Evolutionary conservation across 2,888 invertebrate species (phyloP).

Genomic region (Sesamia inferens): DNA sequence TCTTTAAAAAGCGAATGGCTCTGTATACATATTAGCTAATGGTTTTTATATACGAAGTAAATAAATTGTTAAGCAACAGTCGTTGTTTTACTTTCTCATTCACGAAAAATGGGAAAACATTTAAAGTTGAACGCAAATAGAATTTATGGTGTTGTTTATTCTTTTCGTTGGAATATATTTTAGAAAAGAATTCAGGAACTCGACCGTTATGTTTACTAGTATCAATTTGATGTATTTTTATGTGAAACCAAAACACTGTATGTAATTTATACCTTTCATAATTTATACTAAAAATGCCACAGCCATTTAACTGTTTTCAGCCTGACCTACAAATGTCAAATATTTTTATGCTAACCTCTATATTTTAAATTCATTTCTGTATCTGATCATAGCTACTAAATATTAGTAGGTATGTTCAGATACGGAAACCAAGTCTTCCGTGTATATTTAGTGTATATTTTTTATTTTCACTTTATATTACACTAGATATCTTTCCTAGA

Average conservation of each 20-base stretch:
- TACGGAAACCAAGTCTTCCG: neutral
- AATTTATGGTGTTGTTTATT: constrained; percentile 29
- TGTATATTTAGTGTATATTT: too few relatives aligned
- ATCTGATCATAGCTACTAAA: neutral
- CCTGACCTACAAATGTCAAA: constrained; percentile 18
- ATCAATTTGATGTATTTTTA: constrained; percentile 21
- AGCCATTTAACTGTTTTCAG: constrained; percentile 17
- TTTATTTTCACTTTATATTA: neutral
- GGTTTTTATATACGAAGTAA: constrained; percentile 14
- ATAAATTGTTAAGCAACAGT: constrained; percentile 11
- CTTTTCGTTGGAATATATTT: constrained; percentile 10
- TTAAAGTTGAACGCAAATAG: constrained; percentile 18
- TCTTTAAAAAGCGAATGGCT: constrained; percentile 4
- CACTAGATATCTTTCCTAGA: neutral
- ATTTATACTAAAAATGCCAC: constrained; percentile 26
- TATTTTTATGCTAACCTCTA: neutral
- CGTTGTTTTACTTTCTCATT: constrained; percentile 34
- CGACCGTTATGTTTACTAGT: constrained; percentile 30
- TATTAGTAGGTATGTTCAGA: too few relatives aligned
- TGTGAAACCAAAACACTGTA: constrained; percentile 30
- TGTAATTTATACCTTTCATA: constrained; percentile 32
- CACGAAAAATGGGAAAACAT: constrained; percentile 30
- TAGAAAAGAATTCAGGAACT: constrained; percentile 21
- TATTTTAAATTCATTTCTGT: constrained; percentile 14
- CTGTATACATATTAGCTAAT: constrained; percentile 2